Percentiles rank a stretch among this genome's conserved stretches.
phyloP scores from a whole-genome alignment of 2,888 invertebrate genomes.

The Auanema freiburgensis region DNA sequence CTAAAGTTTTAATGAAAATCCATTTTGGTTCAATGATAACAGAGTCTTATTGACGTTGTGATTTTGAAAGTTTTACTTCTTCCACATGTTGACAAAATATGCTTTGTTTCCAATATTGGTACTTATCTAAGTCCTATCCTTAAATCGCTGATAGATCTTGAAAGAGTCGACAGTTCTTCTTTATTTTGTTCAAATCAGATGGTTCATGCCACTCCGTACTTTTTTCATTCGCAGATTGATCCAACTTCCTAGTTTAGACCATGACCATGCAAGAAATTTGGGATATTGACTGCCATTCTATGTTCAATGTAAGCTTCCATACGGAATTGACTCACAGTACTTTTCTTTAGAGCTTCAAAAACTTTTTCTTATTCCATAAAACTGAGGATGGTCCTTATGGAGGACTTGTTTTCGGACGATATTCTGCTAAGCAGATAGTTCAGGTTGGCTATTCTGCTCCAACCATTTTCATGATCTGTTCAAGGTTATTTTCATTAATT shows the following conservation, averaged over 20 bases:
- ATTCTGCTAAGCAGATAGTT: constrained; percentile 13
- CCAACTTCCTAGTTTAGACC: constrained; percentile 3
- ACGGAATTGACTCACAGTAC: no score
- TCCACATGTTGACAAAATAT: background rate
- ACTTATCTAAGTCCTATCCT: no score
- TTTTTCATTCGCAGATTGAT: background rate
- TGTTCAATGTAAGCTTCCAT: constrained; percentile 39
- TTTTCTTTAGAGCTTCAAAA: constrained; percentile 25
- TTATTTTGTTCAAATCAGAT: background rate
- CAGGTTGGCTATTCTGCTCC: constrained; percentile 4
- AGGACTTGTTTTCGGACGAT: constrained; percentile 25
- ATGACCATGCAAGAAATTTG: constrained; percentile 29
- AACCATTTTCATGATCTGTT: background rate
- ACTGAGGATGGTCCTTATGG: constrained; percentile 13
- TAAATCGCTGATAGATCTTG: no score
- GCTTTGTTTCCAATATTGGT: background rate
- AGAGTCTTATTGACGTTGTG: background rate
- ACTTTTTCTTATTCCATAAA: constrained; percentile 25
- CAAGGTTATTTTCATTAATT: constrained; percentile 34
- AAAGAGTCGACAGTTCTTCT: background rate
- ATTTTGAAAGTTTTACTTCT: background rate
- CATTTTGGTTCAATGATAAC: background rate
- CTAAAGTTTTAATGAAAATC: background rate
- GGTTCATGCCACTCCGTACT: background rate
- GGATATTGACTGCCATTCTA: constrained; percentile 37